Evolutionary conservation across 2,888 invertebrate species (phyloP).

Genomic region (Elysia crispata): DNA sequence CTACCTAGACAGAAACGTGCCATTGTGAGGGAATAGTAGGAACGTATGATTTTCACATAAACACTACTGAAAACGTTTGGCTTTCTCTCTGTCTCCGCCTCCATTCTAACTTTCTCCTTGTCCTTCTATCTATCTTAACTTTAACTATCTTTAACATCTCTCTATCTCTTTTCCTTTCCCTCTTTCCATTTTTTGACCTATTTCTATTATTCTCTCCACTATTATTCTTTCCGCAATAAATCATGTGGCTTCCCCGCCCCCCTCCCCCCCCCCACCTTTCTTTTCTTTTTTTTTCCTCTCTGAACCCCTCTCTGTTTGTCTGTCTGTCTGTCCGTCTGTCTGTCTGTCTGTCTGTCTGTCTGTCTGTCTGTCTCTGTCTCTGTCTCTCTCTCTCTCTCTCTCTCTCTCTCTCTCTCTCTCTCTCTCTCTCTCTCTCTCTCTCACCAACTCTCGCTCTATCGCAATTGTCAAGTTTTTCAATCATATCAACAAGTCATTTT

Average conservation of each 20-base stretch:
- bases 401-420: constrained; percentile 4
- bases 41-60: no score
- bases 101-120: not conserved
- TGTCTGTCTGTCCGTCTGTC: not conserved
- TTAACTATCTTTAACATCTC: not conserved
- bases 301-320: not conserved
- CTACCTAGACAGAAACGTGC: no score
- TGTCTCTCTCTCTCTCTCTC: not conserved
- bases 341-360: not conserved
- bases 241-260: not conserved
- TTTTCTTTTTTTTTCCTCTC: not conserved
- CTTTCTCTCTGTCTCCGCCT: not conserved
- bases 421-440: not conserved
- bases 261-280: not conserved
- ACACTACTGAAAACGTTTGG: no score
- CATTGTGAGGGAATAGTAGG: no score
- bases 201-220: not conserved
- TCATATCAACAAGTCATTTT: no score
- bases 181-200: constrained; percentile 5
- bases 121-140: not conserved
- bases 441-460: no score
- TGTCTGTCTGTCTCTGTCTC: constrained; percentile 5
- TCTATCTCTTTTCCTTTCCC: not conserved
- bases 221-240: not conserved
- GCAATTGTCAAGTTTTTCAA: no score